phyloP scores from a whole-genome alignment of 2,113 vertebrate genomes.

The Mellivora capensis region DNA sequence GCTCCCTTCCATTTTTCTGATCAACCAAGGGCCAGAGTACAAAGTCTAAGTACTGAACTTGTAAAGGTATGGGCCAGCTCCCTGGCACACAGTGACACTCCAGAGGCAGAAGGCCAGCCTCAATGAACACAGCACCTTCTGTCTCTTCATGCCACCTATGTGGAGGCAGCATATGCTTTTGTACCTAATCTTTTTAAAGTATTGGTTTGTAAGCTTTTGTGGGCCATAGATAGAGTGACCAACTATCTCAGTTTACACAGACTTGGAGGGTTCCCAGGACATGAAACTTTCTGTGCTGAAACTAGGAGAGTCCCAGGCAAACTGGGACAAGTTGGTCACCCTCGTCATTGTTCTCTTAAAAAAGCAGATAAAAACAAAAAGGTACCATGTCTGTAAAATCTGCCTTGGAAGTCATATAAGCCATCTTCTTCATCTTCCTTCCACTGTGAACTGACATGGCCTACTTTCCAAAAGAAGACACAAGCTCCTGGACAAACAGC shows the following conservation, averaged over 20 bases:
- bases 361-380: constrained; percentile 20
- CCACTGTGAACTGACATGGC: background rate
- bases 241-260: background rate
- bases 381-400: background rate
- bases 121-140: background rate
- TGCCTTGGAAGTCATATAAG: background rate
- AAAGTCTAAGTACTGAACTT: background rate
- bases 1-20: background rate
- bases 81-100: background rate
- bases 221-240: background rate
- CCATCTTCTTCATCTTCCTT: constrained; percentile 9
- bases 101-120: background rate
- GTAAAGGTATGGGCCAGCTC: background rate
- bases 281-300: background rate
- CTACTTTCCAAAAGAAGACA: constrained; percentile 45
- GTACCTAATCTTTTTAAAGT: background rate
- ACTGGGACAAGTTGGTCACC: background rate
- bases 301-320: background rate
- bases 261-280: background rate
- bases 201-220: background rate
- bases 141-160: background rate
- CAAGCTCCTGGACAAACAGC: background rate
- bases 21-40: background rate
- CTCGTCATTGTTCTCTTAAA: background rate
- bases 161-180: background rate